Evolutionary conservation across 2,888 invertebrate species (phyloP), one percentile per base, ranked within the genome.

Genomic region (Euclidia mi): DNA sequence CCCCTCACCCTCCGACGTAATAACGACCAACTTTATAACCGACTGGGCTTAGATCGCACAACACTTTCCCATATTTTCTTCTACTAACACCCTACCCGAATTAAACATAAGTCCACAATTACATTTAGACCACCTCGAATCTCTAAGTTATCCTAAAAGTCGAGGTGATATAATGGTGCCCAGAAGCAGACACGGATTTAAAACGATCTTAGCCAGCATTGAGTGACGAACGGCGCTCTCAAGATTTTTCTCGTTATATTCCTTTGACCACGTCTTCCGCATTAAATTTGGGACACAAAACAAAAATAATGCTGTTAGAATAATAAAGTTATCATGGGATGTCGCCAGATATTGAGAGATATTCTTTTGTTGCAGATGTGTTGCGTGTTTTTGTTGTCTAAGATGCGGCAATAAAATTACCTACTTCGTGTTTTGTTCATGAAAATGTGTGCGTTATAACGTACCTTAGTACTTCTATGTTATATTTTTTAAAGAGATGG

Each of bases 111-210:
- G 76, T 77, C 67, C 62, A 73, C 78, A 81, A 80, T 84, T 82
- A 80, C 81, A 79, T 84, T 86, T 82, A 82, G 72, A 80, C 84
- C 78, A 82, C 46, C 53, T 55, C 76, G 82, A 78, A 74, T 73
- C 79, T 40, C 81, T 84, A 87, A 86, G 76, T 84, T 87, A 83
- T 81, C 81, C 76, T 82, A 86, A 87, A 88, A 87, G 85, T 83
- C 85, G 65, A 78, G 69, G 80, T 86, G 84, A 87, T 88, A 87
- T 87, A 88, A 86, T 81, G 77, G 78, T 66, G 68, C 38, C 66
- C 69, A 77, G n/a, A n/a, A 76, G 71, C 76, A 82, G 71, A 71
- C 67, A 67, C 50, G 64, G 72, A 74, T 72, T 82, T 81, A 78
- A 79, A 82, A 73, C 65, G 78, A 80, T 79, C 75, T 69, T 56